Percentiles rank a stretch among this genome's conserved stretches.
Evolutionary conservation across 2,113 vertebrate species (phyloP).

Genomic region (Zootoca vivipara): DNA sequence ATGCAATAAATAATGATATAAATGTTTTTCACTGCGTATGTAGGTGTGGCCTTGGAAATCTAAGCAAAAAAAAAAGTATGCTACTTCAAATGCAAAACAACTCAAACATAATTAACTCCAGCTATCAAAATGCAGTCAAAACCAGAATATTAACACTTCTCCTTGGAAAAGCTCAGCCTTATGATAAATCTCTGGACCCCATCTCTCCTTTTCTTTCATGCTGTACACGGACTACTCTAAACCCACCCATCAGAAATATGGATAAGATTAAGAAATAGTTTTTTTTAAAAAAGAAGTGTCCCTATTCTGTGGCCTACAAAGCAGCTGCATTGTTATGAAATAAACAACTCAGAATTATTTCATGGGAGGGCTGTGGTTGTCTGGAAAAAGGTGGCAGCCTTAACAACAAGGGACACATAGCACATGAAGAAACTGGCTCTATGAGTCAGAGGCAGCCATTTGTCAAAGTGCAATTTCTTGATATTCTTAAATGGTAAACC

Average conservation of each 20-base stretch:
- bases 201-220: not conserved
- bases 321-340: not conserved
- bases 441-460: not conserved
- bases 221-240: too few relatives aligned
- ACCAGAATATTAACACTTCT: not conserved
- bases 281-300: not conserved
- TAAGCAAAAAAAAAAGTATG: not conserved
- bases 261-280: too few relatives aligned
- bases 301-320: not conserved
- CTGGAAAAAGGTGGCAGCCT: not conserved
- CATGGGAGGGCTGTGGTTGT: not conserved
- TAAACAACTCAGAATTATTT: not conserved
- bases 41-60: not conserved
- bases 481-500: not conserved
- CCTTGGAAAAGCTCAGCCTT: not conserved
- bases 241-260: too few relatives aligned
- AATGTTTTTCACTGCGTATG: not conserved
- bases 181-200: not conserved
- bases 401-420: not conserved
- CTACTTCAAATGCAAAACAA: not conserved
- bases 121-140: too few relatives aligned
- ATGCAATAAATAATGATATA: too few relatives aligned
- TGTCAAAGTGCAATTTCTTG: not conserved
- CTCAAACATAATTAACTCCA: not conserved
- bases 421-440: not conserved